phyloP scores from a whole-genome alignment of 2,113 vertebrate genomes.

The Psilopsiagon aurifrons region DNA sequence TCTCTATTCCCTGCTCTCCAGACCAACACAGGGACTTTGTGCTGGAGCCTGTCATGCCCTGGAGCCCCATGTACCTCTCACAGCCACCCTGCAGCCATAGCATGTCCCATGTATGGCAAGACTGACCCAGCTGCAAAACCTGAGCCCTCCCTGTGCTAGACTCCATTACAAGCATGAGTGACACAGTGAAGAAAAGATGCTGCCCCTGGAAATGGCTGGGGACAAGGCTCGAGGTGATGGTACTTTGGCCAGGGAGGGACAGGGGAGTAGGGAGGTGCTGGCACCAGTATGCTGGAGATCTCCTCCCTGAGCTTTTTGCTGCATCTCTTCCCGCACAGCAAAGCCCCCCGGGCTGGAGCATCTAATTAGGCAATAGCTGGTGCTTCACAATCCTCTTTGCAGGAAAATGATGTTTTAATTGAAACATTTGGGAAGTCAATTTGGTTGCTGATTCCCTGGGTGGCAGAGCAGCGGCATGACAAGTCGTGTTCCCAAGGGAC shows the following conservation, averaged over 20 bases:
- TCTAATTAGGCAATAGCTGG: not conserved
- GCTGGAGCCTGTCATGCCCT: not conserved
- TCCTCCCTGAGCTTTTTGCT: not conserved
- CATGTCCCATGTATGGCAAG: fast-evolving
- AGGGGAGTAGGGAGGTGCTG: not conserved
- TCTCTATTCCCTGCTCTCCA: not conserved
- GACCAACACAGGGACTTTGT: too few relatives aligned
- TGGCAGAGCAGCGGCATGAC: fast-evolving
- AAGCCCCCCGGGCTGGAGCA: not conserved
- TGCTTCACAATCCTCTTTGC: not conserved
- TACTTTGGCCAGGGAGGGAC: not conserved
- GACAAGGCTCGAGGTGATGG: not conserved
- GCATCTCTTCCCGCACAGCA: not conserved
- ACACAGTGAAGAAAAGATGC: not conserved
- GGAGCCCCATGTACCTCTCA: not conserved
- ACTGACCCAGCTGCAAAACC: not conserved
- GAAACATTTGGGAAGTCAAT: not conserved
- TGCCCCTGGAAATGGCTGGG: not conserved
- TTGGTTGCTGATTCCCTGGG: not conserved
- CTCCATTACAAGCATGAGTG: not conserved
- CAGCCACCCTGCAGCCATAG: not conserved
- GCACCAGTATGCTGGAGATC: not conserved
- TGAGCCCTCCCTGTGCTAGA: not conserved
- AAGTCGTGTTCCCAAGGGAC: not conserved
- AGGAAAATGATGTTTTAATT: not conserved